These are phyloP conservation scores for Tadarida brasiliensis DNA, from an alignment of 2,797 vertebrate species.

Conservation along the genomic window DNA sequence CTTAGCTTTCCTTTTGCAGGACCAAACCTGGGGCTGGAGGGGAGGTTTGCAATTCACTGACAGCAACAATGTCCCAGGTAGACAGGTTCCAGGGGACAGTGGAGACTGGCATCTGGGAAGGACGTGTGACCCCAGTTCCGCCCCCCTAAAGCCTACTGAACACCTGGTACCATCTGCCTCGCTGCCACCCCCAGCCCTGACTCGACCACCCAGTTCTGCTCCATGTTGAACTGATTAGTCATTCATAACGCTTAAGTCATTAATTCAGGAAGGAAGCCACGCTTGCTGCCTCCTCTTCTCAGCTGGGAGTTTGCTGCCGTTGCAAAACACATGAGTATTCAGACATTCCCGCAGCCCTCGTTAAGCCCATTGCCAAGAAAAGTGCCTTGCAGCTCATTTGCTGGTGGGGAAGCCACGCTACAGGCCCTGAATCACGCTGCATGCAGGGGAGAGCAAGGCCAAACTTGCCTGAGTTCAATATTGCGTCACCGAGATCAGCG, in stretches of 20 bases:
- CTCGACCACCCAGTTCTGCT: slow-evolving; percentile 54
- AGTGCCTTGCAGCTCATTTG: slow-evolving; percentile 67
- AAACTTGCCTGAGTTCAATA: slow-evolving; percentile 63
- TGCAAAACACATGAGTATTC: slow-evolving; percentile 80
- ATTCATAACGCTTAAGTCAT: slow-evolving; percentile 66
- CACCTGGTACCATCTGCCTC: not conserved
- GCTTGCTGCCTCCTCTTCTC: slow-evolving; percentile 69
- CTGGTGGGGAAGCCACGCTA: slow-evolving; percentile 67
- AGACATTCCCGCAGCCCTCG: slow-evolving; percentile 67
- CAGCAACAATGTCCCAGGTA: not conserved
- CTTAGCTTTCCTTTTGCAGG: not conserved
- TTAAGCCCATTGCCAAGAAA: slow-evolving; percentile 71
- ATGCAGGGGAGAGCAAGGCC: slow-evolving; percentile 58
- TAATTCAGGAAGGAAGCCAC: slow-evolving; percentile 80
- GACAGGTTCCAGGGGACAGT: not conserved
- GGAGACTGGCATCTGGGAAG: not conserved
- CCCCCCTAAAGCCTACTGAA: not conserved
- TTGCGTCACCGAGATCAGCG: not conserved
- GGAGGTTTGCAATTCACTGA: not conserved
- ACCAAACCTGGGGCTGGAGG: not conserved
- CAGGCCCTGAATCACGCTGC: slow-evolving; percentile 51
- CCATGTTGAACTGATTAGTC: slow-evolving; percentile 55
- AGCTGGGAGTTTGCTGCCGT: slow-evolving; percentile 50
- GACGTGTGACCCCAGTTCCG: not conserved
- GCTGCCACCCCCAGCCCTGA: not conserved